These are phyloP conservation scores for Emberiza fucata DNA, from an alignment of 2,113 vertebrate species.

Conservation along the genomic window DNA sequence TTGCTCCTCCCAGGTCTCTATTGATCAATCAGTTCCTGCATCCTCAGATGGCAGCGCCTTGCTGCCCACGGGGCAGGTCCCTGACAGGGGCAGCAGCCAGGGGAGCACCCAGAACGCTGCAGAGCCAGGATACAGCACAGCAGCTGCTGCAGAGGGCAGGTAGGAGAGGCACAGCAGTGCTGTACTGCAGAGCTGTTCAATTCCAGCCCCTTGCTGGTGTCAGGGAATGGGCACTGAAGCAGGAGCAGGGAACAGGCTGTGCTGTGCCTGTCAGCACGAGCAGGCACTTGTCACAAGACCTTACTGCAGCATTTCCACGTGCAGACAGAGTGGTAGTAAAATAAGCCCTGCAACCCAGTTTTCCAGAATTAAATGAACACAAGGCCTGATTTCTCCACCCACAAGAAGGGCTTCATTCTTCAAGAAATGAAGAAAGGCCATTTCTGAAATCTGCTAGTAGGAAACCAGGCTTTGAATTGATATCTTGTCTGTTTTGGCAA, in stretches of 20 bases:
- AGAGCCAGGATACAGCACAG: conserved; percentile 65
- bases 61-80: conserved; percentile 50
- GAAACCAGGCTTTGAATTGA: not conserved
- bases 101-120: conserved; percentile 62
- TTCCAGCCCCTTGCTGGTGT: not conserved
- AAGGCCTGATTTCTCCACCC: not conserved
- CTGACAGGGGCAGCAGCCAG: conserved; percentile 64
- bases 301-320: not conserved
- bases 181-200: not conserved
- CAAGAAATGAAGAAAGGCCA: not conserved
- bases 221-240: not conserved
- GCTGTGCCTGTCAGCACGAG: not conserved
- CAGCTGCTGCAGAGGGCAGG: conserved; percentile 76
- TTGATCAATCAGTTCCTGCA: conserved; percentile 73
- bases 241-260: not conserved
- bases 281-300: not conserved
- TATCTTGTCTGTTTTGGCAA: not conserved
- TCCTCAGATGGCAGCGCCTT: conserved; percentile 66
- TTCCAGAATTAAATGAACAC: conserved; percentile 3
- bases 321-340: not conserved
- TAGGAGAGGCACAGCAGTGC: conserved; percentile 45
- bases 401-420: not conserved
- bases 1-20: conserved; percentile 73
- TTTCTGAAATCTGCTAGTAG: not conserved
- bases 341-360: conserved; percentile 17